phyloP scores from a whole-genome alignment of 2,113 vertebrate genomes.

The Sphaerodactylus townsendi region DNA sequence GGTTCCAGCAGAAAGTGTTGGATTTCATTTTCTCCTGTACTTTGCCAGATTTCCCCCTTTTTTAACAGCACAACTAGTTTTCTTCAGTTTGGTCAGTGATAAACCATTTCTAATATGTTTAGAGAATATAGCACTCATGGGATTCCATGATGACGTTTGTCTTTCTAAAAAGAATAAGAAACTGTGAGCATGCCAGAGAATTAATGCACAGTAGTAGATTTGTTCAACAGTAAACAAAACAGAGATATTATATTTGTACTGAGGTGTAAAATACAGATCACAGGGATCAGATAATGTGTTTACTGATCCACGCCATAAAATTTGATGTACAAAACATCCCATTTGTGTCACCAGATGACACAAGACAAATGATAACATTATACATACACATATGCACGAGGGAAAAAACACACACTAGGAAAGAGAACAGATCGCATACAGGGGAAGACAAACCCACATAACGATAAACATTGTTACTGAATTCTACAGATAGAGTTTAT shows the following conservation, averaged over 20 bases:
- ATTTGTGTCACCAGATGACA: slow-evolving; percentile 9
- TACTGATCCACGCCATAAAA: slow-evolving; percentile 33
- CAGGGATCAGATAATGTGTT: neutral
- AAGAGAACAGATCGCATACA: neutral
- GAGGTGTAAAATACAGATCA: slow-evolving; percentile 9
- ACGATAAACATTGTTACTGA: slow-evolving; percentile 34
- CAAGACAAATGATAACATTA: slow-evolving; percentile 43
- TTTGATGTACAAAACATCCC: slow-evolving; percentile 25
- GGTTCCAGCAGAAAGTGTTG: neutral
- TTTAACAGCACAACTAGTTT: neutral
- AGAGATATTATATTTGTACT: neutral
- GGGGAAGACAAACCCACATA: slow-evolving; percentile 19
- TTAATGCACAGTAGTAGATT: neutral
- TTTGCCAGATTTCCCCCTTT: neutral
- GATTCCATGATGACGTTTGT: neutral
- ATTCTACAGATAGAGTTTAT: slow-evolving; percentile 42
- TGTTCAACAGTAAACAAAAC: slow-evolving; percentile 1
- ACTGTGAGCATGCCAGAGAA: neutral
- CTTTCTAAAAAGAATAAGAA: neutral
- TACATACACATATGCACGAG: neutral
- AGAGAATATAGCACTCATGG: neutral
- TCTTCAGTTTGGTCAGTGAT: neutral
- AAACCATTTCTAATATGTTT: neutral
- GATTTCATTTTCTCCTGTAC: neutral
- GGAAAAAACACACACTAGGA: slow-evolving; percentile 15